Percentiles rank a stretch among this genome's conserved stretches.
Evolutionary conservation across 2,888 invertebrate species (phyloP).

Genomic region (Zaprionus obscuricornis): DNA sequence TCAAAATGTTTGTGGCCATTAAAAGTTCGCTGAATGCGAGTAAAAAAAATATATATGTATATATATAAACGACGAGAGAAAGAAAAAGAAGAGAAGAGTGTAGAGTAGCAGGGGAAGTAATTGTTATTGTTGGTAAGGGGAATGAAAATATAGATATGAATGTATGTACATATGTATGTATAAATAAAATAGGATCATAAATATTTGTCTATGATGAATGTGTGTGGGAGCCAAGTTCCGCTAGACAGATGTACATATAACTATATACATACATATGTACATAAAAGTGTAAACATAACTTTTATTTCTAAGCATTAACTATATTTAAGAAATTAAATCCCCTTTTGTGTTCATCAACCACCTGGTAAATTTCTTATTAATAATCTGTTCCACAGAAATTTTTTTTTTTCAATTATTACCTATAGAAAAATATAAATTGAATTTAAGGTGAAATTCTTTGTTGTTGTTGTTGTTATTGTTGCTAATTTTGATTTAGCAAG

Average conservation of each 20-base stretch:
- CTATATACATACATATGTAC: constrained; percentile 4
- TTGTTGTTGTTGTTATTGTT: no score
- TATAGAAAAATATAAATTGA: no score
- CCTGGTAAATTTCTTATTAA: no score
- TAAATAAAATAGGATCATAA: constrained; percentile 28
- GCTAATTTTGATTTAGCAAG: not conserved
- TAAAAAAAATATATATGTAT: not conserved
- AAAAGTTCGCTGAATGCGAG: constrained; percentile 24
- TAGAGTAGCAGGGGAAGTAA: constrained; percentile 23
- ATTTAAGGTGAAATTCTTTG: no score
- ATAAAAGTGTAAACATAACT: no score
- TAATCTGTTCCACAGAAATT: no score
- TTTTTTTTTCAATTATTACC: no score
- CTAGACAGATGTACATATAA: constrained; percentile 24
- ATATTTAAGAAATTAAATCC: constrained; percentile 24
- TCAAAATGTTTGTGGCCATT: constrained; percentile 64
- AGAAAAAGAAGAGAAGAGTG: no score
- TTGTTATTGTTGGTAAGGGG: no score
- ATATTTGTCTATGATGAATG: constrained; percentile 45
- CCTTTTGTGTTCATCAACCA: constrained; percentile 28
- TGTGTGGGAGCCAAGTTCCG: constrained; percentile 44
- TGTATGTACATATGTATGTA: not conserved
- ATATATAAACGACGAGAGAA: no score
- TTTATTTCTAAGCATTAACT: constrained; percentile 58
- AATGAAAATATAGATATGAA: no score